Evolutionary conservation across 2,797 vertebrate species (phyloP), one percentile per base, ranked within the genome.

Genomic region (Todus mexicanus): DNA sequence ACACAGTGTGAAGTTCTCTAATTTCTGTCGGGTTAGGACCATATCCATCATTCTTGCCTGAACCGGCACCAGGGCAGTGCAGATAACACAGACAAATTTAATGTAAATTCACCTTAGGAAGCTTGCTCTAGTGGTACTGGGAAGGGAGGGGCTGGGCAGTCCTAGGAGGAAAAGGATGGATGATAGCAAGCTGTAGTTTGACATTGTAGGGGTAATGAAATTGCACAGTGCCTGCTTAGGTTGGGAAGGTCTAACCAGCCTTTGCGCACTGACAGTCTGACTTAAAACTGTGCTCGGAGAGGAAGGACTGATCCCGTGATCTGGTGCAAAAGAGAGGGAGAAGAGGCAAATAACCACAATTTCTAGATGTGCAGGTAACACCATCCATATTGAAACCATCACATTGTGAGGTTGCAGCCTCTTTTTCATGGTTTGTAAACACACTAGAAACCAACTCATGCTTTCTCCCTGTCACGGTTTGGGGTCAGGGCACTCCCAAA

Each of bases 71-170:
- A 17, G 84, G 88, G 88, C 78, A 84, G 81, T 16, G 75, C 75
- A 94, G 93, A 96, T 96, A 95, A 94, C 88, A 87, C 88, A 94
- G 92, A 93, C 80, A 88, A 87, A 90, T 95, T 90, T 94, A 89
- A 88, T 93, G 50, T 88, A 82, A 93, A 92, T 96, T 94, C 84
- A 94, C 95, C 81, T 96, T 45, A 70, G 92, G 71, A 95, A 93
- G 90, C 91, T 73, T 64, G 80, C 66, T 91, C 22, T 63, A 40
- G 63, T 2, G 1, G 85, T 60, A 25, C 56, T 42, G 71, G 54
- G 21, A 59, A 93, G 71, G 94, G 92, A 94, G 92, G 77, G 93
- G 65, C 83, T 84, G 88, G 84, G 92, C 69, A 87, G 88, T 93
- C 95, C 95, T 94, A 2, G 51, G 94, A 94, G 92, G 84, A 29